Conservation (phyloP, 2,888 invertebrate genomes). For the Schizotus pectinicornis region DNA sequence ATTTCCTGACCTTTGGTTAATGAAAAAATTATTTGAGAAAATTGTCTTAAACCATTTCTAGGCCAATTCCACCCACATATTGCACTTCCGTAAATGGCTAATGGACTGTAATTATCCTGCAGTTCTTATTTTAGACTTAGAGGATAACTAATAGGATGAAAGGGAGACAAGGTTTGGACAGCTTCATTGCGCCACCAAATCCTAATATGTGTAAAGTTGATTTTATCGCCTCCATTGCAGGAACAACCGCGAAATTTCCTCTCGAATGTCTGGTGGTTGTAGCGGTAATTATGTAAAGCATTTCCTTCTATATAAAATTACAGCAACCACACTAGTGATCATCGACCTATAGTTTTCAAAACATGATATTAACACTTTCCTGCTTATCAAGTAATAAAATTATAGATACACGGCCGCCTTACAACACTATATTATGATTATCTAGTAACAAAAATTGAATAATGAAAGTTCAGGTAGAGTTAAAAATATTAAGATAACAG, state of each 20-base stretch:
- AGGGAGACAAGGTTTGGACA: slow-evolving; percentile 7
- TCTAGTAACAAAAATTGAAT: too few relatives aligned
- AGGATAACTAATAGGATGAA: slow-evolving; percentile 26
- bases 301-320: slow-evolving; percentile 25
- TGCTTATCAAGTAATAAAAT: background rate
- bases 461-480: too few relatives aligned
- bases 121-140: slow-evolving; percentile 27
- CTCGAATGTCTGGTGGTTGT: too few relatives aligned
- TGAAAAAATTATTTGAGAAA: slow-evolving; percentile 29
- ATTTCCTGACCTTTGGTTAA: slow-evolving; percentile 28
- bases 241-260: too few relatives aligned
- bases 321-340: slow-evolving; percentile 12
- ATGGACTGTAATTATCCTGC: slow-evolving; percentile 28
- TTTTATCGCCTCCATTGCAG: too few relatives aligned
- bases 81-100: slow-evolving; percentile 27
- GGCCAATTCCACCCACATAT: slow-evolving; percentile 30
- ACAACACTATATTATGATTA: background rate
- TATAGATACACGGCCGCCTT: slow-evolving; percentile 9
- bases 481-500: too few relatives aligned
- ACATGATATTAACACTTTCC: slow-evolving; percentile 26
- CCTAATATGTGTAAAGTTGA: too few relatives aligned
- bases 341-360: slow-evolving; percentile 11
- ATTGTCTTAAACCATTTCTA: slow-evolving; percentile 32
- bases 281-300: background rate
- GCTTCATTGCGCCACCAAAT: background rate